A percentile compares a stretch with the other conserved stretches of the same genome.
Evolutionary conservation across 2,113 vertebrate genomes (phyloP).

Genomic region (Rhea americana): DNA sequence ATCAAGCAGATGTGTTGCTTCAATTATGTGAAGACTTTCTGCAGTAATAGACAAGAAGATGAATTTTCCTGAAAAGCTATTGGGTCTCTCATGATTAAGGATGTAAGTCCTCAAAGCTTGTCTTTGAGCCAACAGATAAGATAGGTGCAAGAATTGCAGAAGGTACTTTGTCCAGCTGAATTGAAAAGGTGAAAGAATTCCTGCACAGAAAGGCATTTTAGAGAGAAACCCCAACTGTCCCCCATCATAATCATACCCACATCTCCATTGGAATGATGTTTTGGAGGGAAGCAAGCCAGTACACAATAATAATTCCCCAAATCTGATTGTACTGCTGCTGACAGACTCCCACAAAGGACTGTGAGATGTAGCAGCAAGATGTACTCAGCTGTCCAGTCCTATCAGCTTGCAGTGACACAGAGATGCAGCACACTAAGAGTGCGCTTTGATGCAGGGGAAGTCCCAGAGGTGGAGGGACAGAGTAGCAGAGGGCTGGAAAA

Average conservation of each 20-base stretch:
- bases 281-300: not conserved
- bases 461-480: not conserved
- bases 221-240: not conserved
- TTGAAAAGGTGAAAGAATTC: not conserved
- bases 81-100: conserved; percentile 36
- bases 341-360: not conserved
- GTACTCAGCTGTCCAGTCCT: not conserved
- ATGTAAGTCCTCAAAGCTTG: not conserved
- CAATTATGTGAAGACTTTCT: conserved; percentile 40
- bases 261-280: not conserved
- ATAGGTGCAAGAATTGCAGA: conserved; percentile 5
- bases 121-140: conserved; percentile 3
- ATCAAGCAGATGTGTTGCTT: conserved; percentile 47
- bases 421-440: not conserved
- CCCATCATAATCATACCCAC: not conserved
- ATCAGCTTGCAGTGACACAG: rapidly evolving
- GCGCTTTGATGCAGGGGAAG: not conserved
- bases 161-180: not conserved
- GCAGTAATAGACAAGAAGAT: conserved; percentile 56
- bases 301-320: not conserved
- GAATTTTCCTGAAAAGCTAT: conserved; percentile 46
- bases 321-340: not conserved
- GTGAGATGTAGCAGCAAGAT: not conserved
- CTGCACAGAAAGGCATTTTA: not conserved
- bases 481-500: not conserved